Evolutionary conservation across 2,888 invertebrate species (phyloP), one percentile per base, ranked within the genome.

Genomic region (Tenthredo livida): DNA sequence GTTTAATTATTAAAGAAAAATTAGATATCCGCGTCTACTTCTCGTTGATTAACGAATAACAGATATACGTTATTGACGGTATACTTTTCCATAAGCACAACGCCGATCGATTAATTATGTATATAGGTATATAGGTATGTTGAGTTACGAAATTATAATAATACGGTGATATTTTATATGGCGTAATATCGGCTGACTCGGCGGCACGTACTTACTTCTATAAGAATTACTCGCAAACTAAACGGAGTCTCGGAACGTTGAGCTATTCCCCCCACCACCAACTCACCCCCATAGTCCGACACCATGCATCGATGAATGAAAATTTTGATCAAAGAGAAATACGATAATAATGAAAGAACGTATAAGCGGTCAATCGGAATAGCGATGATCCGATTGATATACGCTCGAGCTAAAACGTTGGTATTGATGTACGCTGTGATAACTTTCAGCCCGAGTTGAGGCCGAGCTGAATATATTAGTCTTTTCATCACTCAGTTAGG

Each of bases 261-360:
- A 54, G 15, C 61, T 15, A n/a, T n/a, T 21, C 61, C 61, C 61
- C 80, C 80, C 80, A 12, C 21, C 40, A 5, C 37, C 15, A 9
- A 37, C 6, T n/a, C 17, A 9, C 21, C 43, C 43, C 72, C 72
- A 6, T 72, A 15, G n/a, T 9, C 37, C 17, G 21, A 40, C 17
- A 72, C 7, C 33, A 78, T n/a, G n/a, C n/a, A n/a, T 61, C 58
- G 80, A 80, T 80, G 61, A 80, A 80, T 80, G 47, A 80, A 50
- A 80, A 29, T 80, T 80, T 61, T 40, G 37, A 21, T 37, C 50
- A 40, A 40, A 40, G 58, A 58, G n/a, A 29, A 54, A 54, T 33
- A n/a, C 12, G 54, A 29, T 33, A 29, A 29, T 50, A 12, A 77
- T 33, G 10, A 50, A 6, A 54, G 54, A 50, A 50, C 61, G 61